Conservation (phyloP, 2,113 vertebrate species). For the Corvus cornix region DNA sequence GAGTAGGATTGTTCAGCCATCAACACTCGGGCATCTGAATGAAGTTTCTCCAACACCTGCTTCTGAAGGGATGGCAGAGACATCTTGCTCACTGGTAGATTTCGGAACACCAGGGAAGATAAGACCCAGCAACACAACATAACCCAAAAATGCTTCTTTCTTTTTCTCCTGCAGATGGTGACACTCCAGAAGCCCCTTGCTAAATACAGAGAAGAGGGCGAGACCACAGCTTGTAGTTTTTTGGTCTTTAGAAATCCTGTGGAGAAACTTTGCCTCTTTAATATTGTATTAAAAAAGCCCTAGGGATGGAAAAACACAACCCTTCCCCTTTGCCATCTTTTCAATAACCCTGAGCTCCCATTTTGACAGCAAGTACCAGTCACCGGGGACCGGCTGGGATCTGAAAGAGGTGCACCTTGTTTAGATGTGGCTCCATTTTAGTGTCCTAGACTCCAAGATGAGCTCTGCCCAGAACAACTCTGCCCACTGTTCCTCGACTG, state of each 20-base stretch:
- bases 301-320: not conserved
- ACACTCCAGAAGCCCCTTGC: not conserved
- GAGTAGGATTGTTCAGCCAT: not conserved
- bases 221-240: fast-evolving
- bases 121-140: not conserved
- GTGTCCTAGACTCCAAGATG: not conserved
- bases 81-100: too few species aligned
- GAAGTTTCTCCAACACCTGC: not conserved
- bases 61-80: not conserved
- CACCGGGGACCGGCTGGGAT: not conserved
- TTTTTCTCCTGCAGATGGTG: not conserved
- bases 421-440: not conserved
- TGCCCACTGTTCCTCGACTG: fast-evolving
- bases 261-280: not conserved
- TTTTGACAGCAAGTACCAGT: not conserved
- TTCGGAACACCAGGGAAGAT: fast-evolving
- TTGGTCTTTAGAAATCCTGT: not conserved
- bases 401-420: not conserved
- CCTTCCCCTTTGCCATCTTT: not conserved
- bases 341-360: not conserved
- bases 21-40: fast-evolving
- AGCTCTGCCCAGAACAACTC: not conserved
- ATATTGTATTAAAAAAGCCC: not conserved
- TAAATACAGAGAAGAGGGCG: not conserved
- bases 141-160: not conserved